Conservation (phyloP, 2,888 invertebrate species). For the Melikaiella ostensackeni region DNA sequence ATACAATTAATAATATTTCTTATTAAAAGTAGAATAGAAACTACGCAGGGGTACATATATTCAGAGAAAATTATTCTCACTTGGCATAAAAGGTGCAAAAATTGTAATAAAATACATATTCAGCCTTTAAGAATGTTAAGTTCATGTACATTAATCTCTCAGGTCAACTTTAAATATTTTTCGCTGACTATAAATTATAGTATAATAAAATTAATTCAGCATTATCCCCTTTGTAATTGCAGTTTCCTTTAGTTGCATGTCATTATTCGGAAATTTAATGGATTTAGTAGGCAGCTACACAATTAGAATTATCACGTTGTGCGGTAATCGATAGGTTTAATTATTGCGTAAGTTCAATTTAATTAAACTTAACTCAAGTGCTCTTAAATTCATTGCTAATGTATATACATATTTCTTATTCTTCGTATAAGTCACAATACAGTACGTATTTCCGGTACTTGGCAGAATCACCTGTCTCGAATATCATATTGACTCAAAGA, state of each 20-base stretch:
- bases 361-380: slow-evolving; percentile 8
- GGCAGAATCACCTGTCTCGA: slow-evolving; percentile 58
- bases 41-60: neutral
- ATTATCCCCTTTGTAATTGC: slow-evolving; percentile 11
- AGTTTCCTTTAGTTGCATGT: neutral
- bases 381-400: slow-evolving; percentile 23
- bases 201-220: neutral
- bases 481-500: neutral
- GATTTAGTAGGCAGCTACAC: slow-evolving; percentile 11
- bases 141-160: neutral
- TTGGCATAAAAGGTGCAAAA: neutral
- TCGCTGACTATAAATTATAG: neutral
- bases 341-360: neutral
- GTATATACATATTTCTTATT: slow-evolving; percentile 25
- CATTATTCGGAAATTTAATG: neutral
- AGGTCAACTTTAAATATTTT: neutral
- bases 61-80: slow-evolving; percentile 7
- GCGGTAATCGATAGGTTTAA: slow-evolving; percentile 8
- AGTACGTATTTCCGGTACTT: slow-evolving; percentile 69
- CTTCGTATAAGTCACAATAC: slow-evolving; percentile 67
- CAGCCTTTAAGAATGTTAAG: slow-evolving; percentile 4
- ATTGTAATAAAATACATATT: neutral
- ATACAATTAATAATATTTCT: neutral
- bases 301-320: slow-evolving; percentile 18
- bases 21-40: neutral